Evolutionary conservation across 2,797 vertebrate genomes (phyloP).

Genomic region (Tangara arthus): DNA sequence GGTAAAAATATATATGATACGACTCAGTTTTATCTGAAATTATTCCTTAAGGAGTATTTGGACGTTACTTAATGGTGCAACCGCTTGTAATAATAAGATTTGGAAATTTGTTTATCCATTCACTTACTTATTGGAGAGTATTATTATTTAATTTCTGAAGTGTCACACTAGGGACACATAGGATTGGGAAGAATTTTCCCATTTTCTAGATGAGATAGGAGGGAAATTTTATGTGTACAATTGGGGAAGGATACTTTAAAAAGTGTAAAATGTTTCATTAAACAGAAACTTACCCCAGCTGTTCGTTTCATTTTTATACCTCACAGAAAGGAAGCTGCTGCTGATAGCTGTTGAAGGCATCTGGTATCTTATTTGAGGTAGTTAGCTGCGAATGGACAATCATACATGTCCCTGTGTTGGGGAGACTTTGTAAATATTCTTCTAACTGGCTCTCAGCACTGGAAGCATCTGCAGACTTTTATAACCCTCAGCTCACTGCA

Average conservation of each 20-base stretch:
- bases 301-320: not conserved
- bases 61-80: not conserved
- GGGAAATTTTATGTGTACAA: not conserved
- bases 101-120: conserved; percentile 29
- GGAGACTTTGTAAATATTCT: not conserved
- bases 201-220: not conserved
- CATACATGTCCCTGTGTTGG: not conserved
- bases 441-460: not conserved
- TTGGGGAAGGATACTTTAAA: not conserved
- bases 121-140: not conserved
- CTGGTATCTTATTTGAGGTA: not conserved
- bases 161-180: not conserved
- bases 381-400: not conserved
- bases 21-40: not conserved
- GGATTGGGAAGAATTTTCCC: not conserved
- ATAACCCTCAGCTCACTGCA: not conserved
- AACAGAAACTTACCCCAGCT: not conserved
- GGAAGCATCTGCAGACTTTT: not conserved
- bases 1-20: not conserved
- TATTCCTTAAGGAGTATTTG: not conserved
- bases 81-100: not conserved
- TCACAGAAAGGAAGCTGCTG: not conserved
- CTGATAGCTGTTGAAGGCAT: not conserved
- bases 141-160: conserved; percentile 6
- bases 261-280: not conserved